Evolutionary conservation across 2,888 invertebrate genomes (phyloP).

Genomic region (Tetrapedia diversipes): DNA sequence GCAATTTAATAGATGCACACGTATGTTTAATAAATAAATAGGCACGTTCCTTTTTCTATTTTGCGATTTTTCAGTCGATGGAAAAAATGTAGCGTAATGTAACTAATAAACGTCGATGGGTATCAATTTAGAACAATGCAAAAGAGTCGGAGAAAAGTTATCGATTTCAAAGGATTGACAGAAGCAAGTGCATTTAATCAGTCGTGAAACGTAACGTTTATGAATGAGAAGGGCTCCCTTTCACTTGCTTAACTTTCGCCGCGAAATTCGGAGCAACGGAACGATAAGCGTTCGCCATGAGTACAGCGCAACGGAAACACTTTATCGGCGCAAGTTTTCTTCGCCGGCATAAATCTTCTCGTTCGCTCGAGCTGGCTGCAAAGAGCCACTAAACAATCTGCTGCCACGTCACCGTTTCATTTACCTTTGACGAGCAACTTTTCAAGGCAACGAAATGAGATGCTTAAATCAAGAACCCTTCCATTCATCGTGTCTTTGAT

Average conservation of each 20-base stretch:
- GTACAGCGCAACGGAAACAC: constrained; percentile 35
- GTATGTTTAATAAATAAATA: no score
- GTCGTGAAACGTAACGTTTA: constrained; percentile 14
- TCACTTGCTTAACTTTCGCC: constrained; percentile 50
- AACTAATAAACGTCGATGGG: no score
- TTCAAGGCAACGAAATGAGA: constrained; percentile 12
- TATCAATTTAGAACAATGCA: no score
- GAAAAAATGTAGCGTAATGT: no score
- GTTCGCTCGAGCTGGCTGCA: constrained; percentile 15
- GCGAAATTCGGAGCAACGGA: constrained; percentile 54
- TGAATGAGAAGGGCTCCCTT: constrained; percentile 48
- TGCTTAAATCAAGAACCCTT: neutral
- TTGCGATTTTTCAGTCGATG: no score
- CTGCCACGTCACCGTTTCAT: constrained; percentile 45
- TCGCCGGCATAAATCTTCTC: constrained; percentile 58
- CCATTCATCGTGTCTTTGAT: neutral
- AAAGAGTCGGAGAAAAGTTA: no score
- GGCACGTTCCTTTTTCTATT: no score
- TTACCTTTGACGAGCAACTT: constrained; percentile 36
- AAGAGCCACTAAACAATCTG: constrained; percentile 56
- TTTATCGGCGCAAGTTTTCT: constrained; percentile 60
- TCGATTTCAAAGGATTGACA: neutral
- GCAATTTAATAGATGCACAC: no score
- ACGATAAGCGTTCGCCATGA: constrained; percentile 55
- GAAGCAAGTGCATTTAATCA: neutral